Evolutionary conservation across 2,888 invertebrate species (phyloP).

Genomic region (Lucinisca nassula): DNA sequence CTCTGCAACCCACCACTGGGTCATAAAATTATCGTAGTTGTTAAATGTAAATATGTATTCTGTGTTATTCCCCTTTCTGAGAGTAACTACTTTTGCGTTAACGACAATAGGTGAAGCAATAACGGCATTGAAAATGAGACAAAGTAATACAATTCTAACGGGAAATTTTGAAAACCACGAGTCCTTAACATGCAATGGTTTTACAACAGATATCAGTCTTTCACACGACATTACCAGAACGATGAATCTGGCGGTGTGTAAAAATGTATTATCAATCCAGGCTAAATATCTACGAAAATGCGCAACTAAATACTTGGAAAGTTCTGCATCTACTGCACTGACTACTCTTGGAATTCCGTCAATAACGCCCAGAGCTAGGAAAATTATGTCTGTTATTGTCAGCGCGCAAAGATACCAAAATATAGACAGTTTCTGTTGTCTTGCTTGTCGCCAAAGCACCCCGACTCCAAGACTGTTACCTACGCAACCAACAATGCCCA

Average conservation of each 20-base stretch:
- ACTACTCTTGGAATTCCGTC: constrained; percentile 42
- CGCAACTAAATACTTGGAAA: constrained; percentile 45
- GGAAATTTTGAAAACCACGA: constrained; percentile 47
- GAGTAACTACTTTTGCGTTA: constrained; percentile 32
- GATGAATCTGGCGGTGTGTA: constrained; percentile 31
- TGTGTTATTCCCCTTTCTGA: constrained; percentile 16
- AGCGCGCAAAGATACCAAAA: constrained; percentile 49
- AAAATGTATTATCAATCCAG: constrained; percentile 46
- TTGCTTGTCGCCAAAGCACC: constrained; percentile 3
- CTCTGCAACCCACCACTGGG: constrained; percentile 11
- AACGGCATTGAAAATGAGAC: constrained; percentile 33
- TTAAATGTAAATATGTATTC: constrained; percentile 45
- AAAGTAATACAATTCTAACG: constrained; percentile 16
- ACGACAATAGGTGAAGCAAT: constrained; percentile 42
- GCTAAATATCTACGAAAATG: constrained; percentile 45
- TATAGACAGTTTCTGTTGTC: constrained; percentile 44
- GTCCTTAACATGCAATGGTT: constrained; percentile 43
- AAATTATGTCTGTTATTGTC: constrained; percentile 45
- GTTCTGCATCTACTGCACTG: constrained; percentile 19
- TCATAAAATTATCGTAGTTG: not conserved
- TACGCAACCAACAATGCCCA: constrained; percentile 44
- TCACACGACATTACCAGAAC: constrained; percentile 58
- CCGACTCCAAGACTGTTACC: constrained; percentile 48
- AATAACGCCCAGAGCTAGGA: constrained; percentile 37
- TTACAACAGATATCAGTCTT: constrained; percentile 34